Evolutionary conservation across 2,888 invertebrate species (phyloP).

Genomic region (Meghimatium bilineatum): DNA sequence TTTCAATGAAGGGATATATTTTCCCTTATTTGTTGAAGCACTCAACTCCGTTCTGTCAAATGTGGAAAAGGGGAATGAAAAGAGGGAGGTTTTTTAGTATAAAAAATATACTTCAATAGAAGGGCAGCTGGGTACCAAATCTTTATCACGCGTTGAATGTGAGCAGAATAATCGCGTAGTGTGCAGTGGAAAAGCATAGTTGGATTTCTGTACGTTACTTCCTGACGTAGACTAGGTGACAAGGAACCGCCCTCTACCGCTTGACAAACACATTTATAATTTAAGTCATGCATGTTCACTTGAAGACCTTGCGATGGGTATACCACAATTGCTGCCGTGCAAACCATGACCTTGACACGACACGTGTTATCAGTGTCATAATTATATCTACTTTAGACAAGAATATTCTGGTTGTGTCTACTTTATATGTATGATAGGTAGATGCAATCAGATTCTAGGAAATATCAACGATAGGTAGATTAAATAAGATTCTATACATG

Average conservation of each 20-base stretch:
- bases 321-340: background rate
- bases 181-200: too few relatives aligned
- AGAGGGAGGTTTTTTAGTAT: too few relatives aligned
- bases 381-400: too few relatives aligned
- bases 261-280: background rate
- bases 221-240: background rate
- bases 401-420: too few relatives aligned
- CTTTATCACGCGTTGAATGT: background rate
- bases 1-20: background rate
- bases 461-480: too few relatives aligned
- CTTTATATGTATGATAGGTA: too few relatives aligned
- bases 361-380: background rate
- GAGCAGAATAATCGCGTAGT: too few relatives aligned
- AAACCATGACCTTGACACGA: background rate
- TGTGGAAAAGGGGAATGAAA: too few relatives aligned
- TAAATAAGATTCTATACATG: too few relatives aligned
- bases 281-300: background rate
- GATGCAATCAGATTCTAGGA: too few relatives aligned
- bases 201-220: too few relatives aligned
- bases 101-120: background rate
- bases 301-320: background rate
- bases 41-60: background rate
- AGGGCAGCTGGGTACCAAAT: background rate
- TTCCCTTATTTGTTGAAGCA: background rate
- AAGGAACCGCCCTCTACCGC: background rate